Evolutionary conservation across 2,113 vertebrate species (phyloP).

Genomic region (Menura novaehollandiae): DNA sequence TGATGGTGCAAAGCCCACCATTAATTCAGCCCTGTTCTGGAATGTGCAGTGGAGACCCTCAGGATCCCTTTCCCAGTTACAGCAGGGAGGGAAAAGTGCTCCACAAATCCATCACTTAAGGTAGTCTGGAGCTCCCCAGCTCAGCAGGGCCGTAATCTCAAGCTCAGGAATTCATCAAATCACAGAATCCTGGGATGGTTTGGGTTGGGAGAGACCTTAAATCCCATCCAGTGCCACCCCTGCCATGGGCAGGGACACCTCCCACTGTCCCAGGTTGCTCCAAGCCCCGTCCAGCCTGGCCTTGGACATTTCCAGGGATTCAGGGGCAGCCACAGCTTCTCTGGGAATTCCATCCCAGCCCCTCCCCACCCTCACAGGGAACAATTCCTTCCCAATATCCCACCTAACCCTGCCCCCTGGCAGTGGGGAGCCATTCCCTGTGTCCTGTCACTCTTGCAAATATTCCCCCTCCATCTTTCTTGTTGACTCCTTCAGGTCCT

Average conservation of each 20-base stretch:
- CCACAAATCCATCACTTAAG: not conserved
- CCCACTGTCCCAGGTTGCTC: not conserved
- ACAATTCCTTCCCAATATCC: not conserved
- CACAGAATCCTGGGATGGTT: not conserved
- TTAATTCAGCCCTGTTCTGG: too few relatives aligned
- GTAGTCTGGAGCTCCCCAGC: not conserved
- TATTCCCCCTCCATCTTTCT: not conserved
- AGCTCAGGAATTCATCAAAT: not conserved
- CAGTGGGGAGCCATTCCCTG: not conserved
- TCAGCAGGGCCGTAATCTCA: not conserved
- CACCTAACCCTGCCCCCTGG: not conserved
- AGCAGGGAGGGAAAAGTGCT: not conserved
- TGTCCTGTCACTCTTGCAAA: not conserved
- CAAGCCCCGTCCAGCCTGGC: not conserved
- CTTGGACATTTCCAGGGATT: not conserved
- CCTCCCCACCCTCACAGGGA: not conserved
- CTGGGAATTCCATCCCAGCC: not conserved
- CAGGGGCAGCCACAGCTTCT: not conserved
- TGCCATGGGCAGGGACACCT: not conserved
- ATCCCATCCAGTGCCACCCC: not conserved
- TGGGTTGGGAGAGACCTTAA: not conserved
- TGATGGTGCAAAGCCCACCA: not conserved
- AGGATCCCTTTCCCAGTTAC: not conserved
- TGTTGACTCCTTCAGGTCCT: too few relatives aligned
- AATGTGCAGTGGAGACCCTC: accelerated